A percentile compares a stretch with the other conserved stretches of the same genome.
Conservation (phyloP, 1,140 invertebrate species). For the Drosophila pectinifera region DNA sequence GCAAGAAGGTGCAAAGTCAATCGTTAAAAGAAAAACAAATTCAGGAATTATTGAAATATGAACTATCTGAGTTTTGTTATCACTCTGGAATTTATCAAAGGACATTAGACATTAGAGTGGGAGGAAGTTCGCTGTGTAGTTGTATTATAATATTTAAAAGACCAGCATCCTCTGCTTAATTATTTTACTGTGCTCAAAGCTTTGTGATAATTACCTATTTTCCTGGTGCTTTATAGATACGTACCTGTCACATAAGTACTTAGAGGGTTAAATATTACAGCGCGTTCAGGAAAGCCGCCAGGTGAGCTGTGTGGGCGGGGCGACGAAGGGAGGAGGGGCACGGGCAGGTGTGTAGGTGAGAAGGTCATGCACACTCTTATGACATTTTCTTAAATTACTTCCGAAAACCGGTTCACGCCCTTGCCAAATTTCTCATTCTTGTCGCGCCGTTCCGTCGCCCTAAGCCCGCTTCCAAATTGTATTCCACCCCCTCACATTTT, state of each 20-base stretch:
- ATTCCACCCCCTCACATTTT: neutral
- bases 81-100: too few species aligned
- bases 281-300: neutral
- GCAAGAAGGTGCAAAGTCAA: too few species aligned
- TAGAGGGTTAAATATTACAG: slow-evolving; percentile 34
- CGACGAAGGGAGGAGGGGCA: neutral
- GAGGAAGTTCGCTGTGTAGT: too few species aligned
- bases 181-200: too few species aligned
- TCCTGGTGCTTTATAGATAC: too few species aligned
- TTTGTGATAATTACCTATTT: too few species aligned
- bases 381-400: slow-evolving; percentile 52
- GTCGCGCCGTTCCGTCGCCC: neutral
- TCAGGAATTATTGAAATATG: too few species aligned
- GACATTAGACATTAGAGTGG: too few species aligned
- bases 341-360: neutral
- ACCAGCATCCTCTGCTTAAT: too few species aligned
- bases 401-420: slow-evolving; percentile 40
- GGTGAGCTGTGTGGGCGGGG: neutral
- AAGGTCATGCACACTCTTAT: slow-evolving; percentile 46
- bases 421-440: slow-evolving; percentile 45
- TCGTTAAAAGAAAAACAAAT: too few species aligned
- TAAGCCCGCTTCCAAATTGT: neutral
- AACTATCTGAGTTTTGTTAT: too few species aligned
- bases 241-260: neutral
- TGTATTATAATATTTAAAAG: too few species aligned